A percentile compares a stretch with the other conserved stretches of the same genome.
These are phyloP conservation scores for Echinarachnius parma DNA, from an alignment of 53 echinoderm and acorn worm species.

Conservation along the genomic window DNA sequence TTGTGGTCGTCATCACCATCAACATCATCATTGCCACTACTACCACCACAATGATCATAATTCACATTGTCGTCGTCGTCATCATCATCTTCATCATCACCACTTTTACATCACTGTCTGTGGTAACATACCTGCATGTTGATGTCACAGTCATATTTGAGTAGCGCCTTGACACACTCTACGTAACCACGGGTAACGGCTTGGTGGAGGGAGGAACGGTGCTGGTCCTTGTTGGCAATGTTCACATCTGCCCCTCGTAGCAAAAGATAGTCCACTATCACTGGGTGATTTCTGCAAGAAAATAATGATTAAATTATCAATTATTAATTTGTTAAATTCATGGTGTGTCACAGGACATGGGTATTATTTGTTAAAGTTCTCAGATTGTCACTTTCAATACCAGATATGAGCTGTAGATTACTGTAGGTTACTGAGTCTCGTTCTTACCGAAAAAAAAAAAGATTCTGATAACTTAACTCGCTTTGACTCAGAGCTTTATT, in stretches of 20 bases:
- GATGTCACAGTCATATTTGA: not conserved
- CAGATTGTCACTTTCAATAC: no score
- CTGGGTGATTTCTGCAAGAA: slow-evolving; percentile 21
- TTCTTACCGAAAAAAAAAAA: no score
- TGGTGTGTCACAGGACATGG: no score
- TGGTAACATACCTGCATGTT: slow-evolving; percentile 39
- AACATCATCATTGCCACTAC: not conserved
- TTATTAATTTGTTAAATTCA: no score
- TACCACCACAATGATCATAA: not conserved
- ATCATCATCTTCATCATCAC: not conserved
- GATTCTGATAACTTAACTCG: no score
- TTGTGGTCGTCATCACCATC: slow-evolving; percentile 1
- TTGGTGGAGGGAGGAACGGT: slow-evolving; percentile 14
- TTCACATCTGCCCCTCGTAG: not conserved
- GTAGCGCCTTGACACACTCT: slow-evolving; percentile 3
- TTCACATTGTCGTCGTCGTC: not conserved
- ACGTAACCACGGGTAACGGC: slow-evolving; percentile 10
- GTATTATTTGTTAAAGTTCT: no score
- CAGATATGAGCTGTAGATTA: no score
- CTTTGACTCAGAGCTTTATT: no score
- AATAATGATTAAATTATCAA: no score
- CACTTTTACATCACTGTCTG: no score
- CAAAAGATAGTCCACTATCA: slow-evolving; percentile 3
- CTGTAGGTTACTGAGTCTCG: no score
- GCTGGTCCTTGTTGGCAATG: slow-evolving; percentile 9